These are phyloP conservation scores for Heterodera carotae DNA, from an alignment of 1,140 invertebrate genomes.

Conservation along the genomic window DNA sequence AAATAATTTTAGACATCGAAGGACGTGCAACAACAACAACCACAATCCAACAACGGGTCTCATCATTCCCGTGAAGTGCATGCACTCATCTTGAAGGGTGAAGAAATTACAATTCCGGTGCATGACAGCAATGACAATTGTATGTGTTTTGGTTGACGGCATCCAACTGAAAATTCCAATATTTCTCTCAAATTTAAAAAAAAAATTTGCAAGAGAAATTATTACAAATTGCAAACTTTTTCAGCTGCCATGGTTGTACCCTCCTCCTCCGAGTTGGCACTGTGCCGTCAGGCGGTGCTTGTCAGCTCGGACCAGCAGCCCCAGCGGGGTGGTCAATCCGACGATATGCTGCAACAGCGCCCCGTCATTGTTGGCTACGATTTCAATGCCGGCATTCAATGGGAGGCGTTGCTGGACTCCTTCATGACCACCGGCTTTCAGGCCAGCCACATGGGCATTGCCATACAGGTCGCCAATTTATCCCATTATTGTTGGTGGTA, in stretches of 20 bases:
- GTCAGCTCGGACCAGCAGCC: not conserved
- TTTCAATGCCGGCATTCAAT: slow-evolving; percentile 87
- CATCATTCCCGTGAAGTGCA: no score
- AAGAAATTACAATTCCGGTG: no score
- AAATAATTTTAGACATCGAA: no score
- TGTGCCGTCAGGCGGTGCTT: not conserved
- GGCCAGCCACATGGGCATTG: slow-evolving; percentile 72
- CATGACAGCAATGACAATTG: no score
- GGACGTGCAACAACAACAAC: no score
- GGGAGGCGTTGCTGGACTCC: slow-evolving; percentile 78
- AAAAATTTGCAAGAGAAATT: no score
- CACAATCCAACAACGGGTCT: no score
- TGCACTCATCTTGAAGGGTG: no score
- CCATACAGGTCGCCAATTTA: not conserved
- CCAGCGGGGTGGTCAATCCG: not conserved
- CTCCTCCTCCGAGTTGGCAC: not conserved
- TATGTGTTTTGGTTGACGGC: no score
- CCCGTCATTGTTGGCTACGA: slow-evolving; percentile 76
- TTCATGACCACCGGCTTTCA: slow-evolving; percentile 87
- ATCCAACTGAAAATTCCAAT: no score
- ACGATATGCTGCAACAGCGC: not conserved
- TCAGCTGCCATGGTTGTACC: not conserved
- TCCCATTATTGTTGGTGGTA: not conserved
- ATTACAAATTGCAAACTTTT: no score
- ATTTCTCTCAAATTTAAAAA: no score